phyloP scores from a whole-genome alignment of 2,113 vertebrate genomes.

The Gopherus flavomarginatus region DNA sequence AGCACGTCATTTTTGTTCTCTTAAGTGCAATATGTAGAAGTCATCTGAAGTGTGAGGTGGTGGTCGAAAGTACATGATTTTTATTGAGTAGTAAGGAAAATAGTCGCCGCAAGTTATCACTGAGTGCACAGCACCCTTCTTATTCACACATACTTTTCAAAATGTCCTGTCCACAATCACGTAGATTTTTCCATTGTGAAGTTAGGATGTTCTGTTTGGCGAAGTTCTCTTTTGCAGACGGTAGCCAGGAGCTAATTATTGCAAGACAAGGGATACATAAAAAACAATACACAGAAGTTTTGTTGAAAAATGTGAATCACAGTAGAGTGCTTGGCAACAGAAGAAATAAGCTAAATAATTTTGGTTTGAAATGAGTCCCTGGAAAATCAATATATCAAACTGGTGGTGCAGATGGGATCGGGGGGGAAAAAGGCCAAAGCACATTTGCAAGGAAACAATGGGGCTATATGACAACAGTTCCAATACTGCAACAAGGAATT shows the following conservation, averaged over 20 bases:
- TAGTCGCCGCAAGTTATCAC: neutral
- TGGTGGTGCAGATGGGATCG: neutral
- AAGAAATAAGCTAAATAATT: constrained; percentile 2
- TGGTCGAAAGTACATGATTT: neutral
- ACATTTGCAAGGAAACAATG: neutral
- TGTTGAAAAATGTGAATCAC: neutral
- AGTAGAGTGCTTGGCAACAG: neutral
- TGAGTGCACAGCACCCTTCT: neutral
- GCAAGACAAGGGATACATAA: neutral
- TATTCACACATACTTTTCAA: neutral
- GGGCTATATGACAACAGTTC: neutral
- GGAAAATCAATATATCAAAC: accelerated
- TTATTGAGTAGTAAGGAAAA: neutral
- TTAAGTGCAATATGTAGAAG: neutral
- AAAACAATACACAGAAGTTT: neutral
- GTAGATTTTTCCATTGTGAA: neutral
- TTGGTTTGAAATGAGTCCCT: neutral
- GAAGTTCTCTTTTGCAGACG: neutral
- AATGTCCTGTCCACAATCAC: neutral
- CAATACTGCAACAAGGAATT: neutral
- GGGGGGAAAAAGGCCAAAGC: neutral
- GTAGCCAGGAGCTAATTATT: neutral
- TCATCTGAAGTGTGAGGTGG: neutral
- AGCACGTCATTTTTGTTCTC: neutral
- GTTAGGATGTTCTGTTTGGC: neutral